Evolutionary conservation across 2,888 invertebrate species (phyloP), one percentile per base, ranked within the genome.

Genomic region (Oscheius sp.): DNA sequence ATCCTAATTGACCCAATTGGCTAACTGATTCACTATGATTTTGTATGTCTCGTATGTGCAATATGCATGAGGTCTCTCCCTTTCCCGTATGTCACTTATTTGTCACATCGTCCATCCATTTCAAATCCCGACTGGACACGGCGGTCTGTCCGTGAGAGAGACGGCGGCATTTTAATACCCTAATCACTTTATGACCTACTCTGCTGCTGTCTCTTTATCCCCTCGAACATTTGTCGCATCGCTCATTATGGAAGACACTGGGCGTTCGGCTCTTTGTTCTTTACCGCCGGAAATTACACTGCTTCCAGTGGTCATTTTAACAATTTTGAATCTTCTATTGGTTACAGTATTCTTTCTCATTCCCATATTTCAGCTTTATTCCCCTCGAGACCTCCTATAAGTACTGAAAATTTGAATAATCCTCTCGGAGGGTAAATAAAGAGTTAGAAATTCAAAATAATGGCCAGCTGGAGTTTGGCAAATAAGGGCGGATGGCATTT

Each of bases 1-100:
- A 5, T 27, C 49, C 55, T 69, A 69, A 69, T 69, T 69, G 69
- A 55, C 35, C 41, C 53, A 13, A 41, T 69, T 23, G 16, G 45
- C 58, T 13, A 58, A 6, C 35, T 6, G 35, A 35, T 35, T 35
- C 35, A 35, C 35, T n/a, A n/a, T n/a, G 35, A 35, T 35, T 35
- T 35, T 35, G 5, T 35, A 35, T 35, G 43, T 23, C 46, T 13
- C 52, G 27, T 35, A 49, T 63, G 29, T 71, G 71, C 61, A 71
- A 71, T 71, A 71, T 71, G 71, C 63, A 71, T 71, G 71, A 71
- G 71, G 25, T 45, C 18, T 27, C n/a, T n/a, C n/a, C n/a, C n/a
- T n/a, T n/a, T n/a, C 66, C 71, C 71, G 55, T 71, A 71, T 71
- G 71, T 71, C 69, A 69, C 69, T 69, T 69, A 69, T 56, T 69